Evolutionary conservation across 2,888 invertebrate genomes (phyloP), one percentile per base, ranked within the genome.

Genomic region (Asteroscopus sphinx): DNA sequence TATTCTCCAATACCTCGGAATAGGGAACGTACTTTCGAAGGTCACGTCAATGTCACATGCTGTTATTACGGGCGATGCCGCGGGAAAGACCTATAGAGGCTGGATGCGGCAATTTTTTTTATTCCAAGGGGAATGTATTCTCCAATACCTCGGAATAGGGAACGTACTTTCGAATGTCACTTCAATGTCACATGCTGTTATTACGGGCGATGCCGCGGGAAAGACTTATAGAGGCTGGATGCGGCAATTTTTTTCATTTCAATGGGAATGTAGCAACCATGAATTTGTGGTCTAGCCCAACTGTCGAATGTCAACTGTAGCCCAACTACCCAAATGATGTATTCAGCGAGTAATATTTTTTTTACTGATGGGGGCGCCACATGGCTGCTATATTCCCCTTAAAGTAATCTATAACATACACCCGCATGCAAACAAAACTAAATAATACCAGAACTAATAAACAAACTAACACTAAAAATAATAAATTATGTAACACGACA

Each of bases 161-260:
- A 52, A 41, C 64, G 54, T 58, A 65, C 68, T 70, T 67, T 57
- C 40, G 60, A 58, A 79, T 83, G 84, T 79, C 82, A 76, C 72
- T 85, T 89, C 88, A 87, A 73, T 80, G 89, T 90, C 89, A 87
- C 69, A 81, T 80, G 72, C 58, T 58, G 77, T 82, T 87, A 89
- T 89, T 85, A 83, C 79, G 74, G 60, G 56, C 17, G 15, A 32
- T 56, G 37, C 16, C 33, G 46, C 30, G 16, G 4, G 13, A 17
- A 1, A 9, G 56, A 73, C 21, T 17, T 72, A 42, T 13, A 39
- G 30, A n/a, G 3, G 46, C 87, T 88, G 42, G 89, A 89, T 82
- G 68, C 57, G 82, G 5, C 76, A 21, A 55, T 64, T 60, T 58
- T 25, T n/a, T 25, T n/a, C n/a, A n/a, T n/a, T n/a, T n/a, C n/a